phyloP scores from a whole-genome alignment of 2,888 invertebrate genomes.

The Chydorus sphaericus region DNA sequence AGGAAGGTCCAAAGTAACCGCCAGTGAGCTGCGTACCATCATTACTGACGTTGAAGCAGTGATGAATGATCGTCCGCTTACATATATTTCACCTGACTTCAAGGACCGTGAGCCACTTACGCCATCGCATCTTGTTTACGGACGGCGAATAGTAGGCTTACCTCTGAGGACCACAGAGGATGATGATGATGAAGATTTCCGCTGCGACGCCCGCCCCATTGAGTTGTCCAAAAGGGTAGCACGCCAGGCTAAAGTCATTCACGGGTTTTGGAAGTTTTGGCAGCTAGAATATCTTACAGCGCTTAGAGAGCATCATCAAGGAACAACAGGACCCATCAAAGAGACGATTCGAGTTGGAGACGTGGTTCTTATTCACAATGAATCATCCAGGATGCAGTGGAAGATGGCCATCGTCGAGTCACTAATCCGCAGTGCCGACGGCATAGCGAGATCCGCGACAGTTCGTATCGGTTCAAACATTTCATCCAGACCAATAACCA shows the following conservation, averaged over 20 bases:
- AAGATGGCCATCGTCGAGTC: slow-evolving; percentile 9
- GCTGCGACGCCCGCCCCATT: not conserved
- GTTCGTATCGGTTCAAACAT: not conserved
- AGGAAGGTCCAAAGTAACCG: not conserved
- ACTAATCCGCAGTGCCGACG: slow-evolving; percentile 4
- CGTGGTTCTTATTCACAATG: not conserved
- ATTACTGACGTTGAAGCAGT: slow-evolving; percentile 6
- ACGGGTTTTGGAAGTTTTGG: not conserved
- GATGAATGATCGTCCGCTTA: slow-evolving; percentile 8
- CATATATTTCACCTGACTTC: slow-evolving; percentile 4
- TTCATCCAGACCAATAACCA: slow-evolving; percentile 1
- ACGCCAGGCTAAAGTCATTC: too few relatives aligned
- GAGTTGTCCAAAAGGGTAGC: not conserved
- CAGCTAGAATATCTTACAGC: not conserved
- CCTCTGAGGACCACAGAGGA: not conserved
- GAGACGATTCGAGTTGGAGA: not conserved
- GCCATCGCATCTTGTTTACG: slow-evolving; percentile 6
- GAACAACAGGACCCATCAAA: not conserved
- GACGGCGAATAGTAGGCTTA: not conserved
- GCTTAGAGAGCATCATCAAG: not conserved
- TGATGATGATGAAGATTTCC: not conserved
- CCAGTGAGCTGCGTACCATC: not conserved
- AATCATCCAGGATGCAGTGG: slow-evolving; percentile 3
- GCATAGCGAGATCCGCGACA: slow-evolving; percentile 4
- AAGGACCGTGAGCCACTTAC: slow-evolving; percentile 4